Evolutionary conservation across 1,140 invertebrate species (phyloP).

Genomic region (Drosophila busckii): DNA sequence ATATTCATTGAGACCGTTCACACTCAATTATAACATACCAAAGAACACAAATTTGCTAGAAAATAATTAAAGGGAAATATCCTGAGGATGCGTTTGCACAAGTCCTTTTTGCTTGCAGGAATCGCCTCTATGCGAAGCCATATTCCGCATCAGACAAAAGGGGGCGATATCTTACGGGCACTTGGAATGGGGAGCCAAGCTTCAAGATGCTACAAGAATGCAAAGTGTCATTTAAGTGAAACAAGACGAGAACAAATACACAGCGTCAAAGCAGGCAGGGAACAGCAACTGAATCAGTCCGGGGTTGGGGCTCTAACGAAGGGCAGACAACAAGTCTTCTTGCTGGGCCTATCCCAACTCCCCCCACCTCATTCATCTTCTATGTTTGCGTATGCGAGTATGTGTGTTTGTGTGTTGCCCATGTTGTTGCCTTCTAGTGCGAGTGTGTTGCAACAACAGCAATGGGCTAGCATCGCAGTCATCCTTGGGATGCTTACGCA

Average conservation of each 20-base stretch:
- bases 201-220: constrained; percentile 73
- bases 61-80: constrained; percentile 69
- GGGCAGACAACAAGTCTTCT: neutral
- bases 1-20: constrained; percentile 72
- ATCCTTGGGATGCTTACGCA: constrained; percentile 67
- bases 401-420: constrained; percentile 1
- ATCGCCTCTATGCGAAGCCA: constrained; percentile 10
- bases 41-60: constrained; percentile 64
- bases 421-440: constrained; percentile 22
- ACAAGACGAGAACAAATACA: constrained; percentile 75
- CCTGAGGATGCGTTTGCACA: constrained; percentile 40
- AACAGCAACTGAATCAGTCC: too few species aligned
- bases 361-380: constrained; percentile 2
- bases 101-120: constrained; percentile 25
- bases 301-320: neutral
- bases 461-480: constrained; percentile 61
- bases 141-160: neutral
- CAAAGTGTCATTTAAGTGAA: constrained; percentile 75
- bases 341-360: constrained; percentile 1
- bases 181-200: constrained; percentile 29
- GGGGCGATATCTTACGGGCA: constrained; percentile 7
- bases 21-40: constrained; percentile 73
- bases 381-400: constrained; percentile 5
- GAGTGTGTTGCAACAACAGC: constrained; percentile 35
- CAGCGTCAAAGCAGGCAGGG: constrained; percentile 24